These are phyloP conservation scores for Dryoscopus gambensis DNA, from an alignment of 2,113 vertebrate genomes.

Conservation along the genomic window DNA sequence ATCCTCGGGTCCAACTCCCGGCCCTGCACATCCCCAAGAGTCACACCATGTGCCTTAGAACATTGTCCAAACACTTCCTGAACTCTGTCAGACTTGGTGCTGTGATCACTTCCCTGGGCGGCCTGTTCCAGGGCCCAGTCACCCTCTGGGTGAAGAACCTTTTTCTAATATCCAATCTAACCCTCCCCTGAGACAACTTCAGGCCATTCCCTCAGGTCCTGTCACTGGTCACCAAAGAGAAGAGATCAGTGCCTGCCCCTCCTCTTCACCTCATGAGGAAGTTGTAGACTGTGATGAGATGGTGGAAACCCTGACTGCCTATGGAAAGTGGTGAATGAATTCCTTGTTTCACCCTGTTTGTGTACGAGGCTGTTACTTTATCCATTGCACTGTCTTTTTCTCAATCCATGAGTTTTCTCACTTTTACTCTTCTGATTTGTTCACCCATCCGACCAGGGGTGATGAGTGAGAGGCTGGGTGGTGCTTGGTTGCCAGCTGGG, in stretches of 20 bases:
- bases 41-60: neutral
- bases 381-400: neutral
- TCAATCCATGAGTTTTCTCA: neutral
- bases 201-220: neutral
- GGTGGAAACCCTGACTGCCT: neutral
- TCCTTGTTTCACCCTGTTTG: neutral
- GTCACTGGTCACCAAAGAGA: neutral
- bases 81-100: neutral
- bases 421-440: neutral
- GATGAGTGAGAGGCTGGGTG: neutral
- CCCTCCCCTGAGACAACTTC: neutral
- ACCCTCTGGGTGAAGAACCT: neutral
- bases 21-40: neutral
- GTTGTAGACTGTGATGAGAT: neutral
- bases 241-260: neutral
- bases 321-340: neutral
- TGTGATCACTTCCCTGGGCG: neutral
- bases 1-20: fast-evolving
- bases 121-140: neutral
- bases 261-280: neutral
- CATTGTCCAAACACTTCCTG: neutral
- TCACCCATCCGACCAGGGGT: neutral
- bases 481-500: neutral
- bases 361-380: fast-evolving
- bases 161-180: neutral